Percentiles rank a stretch among this genome's conserved stretches.
These are phyloP conservation scores for Idaea dimidiata DNA, from an alignment of 2,888 invertebrate species.

Conservation along the genomic window DNA sequence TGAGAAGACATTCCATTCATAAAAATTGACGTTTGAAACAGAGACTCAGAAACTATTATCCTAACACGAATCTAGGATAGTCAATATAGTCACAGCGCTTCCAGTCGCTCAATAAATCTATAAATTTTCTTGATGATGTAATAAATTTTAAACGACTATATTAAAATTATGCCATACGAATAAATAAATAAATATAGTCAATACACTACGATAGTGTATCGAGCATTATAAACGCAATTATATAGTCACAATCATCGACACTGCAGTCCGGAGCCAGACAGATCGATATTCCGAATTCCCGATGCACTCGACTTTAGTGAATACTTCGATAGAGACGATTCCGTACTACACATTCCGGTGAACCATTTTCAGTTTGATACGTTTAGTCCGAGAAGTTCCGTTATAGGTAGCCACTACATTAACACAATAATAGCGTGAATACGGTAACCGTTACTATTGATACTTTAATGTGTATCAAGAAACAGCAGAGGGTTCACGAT, in stretches of 20 bases:
- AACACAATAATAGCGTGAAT: neutral
- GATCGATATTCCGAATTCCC: neutral
- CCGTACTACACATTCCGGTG: neutral
- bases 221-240: too few species aligned
- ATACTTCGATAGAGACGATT: neutral
- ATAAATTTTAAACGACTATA: too few species aligned
- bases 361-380: neutral
- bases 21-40: neutral
- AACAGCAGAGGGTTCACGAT: slow-evolving; percentile 37
- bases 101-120: too few species aligned
- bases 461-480: slow-evolving; percentile 25
- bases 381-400: neutral
- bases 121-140: too few species aligned
- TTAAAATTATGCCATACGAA: too few species aligned
- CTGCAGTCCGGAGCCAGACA: neutral
- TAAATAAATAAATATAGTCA: too few species aligned
- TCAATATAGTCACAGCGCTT: neutral
- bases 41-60: neutral
- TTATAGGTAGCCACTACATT: neutral
- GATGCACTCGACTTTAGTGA: neutral
- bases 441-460: slow-evolving; percentile 25
- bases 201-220: too few species aligned
- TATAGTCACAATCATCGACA: neutral
- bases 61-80: neutral
- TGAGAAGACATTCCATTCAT: too few species aligned